Percentiles rank a stretch among this genome's conserved stretches.
Conservation (phyloP, 2,113 vertebrate species). For the Podilymbus podiceps region DNA sequence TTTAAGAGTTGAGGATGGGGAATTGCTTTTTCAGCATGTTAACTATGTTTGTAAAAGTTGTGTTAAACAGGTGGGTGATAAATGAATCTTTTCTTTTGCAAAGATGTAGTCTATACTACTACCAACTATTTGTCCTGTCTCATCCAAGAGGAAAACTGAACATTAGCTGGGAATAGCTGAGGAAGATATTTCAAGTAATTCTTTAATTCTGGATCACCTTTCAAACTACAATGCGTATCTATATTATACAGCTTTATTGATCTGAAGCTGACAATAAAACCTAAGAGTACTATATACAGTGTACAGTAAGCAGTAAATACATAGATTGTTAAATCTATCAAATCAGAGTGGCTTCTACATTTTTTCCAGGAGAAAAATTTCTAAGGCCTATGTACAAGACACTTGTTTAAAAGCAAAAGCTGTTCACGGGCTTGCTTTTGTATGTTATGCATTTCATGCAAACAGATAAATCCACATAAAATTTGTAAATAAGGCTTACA, state of each 20-base stretch:
- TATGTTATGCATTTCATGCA: background rate
- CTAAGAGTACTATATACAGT: background rate
- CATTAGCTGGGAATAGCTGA: background rate
- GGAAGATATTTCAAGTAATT: background rate
- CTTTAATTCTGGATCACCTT: background rate
- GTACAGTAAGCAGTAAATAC: background rate
- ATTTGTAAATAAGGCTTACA: background rate
- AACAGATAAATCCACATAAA: background rate
- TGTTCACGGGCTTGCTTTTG: background rate
- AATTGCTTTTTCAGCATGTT: background rate
- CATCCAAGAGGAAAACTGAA: background rate
- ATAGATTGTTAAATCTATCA: background rate
- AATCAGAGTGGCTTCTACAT: background rate
- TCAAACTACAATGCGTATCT: background rate
- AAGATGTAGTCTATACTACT: background rate
- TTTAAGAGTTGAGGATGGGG: background rate
- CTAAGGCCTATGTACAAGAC: background rate
- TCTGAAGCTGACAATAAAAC: slow-evolving; percentile 7
- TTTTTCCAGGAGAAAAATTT: background rate
- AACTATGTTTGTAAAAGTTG: background rate
- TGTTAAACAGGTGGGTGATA: background rate
- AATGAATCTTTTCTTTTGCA: background rate
- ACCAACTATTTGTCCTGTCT: background rate
- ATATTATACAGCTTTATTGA: background rate
- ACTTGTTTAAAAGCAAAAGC: background rate